Percentiles rank a stretch among this genome's conserved stretches.
Conservation (phyloP, 2,888 invertebrate species). For the Drosophila macrospina region DNA sequence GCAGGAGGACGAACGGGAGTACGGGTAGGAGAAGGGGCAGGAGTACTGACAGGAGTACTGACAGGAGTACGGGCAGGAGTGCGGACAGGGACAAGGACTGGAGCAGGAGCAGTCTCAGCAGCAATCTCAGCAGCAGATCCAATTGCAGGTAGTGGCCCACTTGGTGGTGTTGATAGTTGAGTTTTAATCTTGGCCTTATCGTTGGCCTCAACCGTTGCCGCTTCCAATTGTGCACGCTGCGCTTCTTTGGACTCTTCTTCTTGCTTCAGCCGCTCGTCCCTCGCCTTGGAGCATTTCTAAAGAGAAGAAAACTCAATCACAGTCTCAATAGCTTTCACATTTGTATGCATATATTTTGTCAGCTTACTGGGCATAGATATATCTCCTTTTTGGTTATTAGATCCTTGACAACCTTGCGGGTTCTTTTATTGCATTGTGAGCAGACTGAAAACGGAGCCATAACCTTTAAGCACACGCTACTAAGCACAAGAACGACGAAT, state of each 20-base stretch:
- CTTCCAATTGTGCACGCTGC: no score
- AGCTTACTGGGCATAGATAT: slow-evolving; percentile 68
- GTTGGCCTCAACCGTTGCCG: neutral
- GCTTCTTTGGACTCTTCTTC: neutral
- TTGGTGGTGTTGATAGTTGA: neutral
- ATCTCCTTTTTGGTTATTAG: slow-evolving; percentile 38
- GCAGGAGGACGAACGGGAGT: no score
- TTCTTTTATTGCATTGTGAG: slow-evolving; percentile 43
- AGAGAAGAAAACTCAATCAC: no score
- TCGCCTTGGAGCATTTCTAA: slow-evolving; percentile 44
- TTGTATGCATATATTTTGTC: no score
- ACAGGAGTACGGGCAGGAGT: no score
- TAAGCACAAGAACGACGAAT: neutral
- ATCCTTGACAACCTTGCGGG: slow-evolving; percentile 53
- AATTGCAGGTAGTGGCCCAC: neutral
- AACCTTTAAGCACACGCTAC: neutral
- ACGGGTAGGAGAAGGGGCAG: neutral
- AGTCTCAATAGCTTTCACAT: neutral
- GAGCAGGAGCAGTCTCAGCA: neutral
- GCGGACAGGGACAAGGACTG: neutral
- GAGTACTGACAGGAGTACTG: no score
- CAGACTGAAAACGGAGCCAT: slow-evolving; percentile 65
- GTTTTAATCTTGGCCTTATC: neutral
- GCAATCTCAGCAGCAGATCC: no score
- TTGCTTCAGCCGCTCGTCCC: neutral